Evolutionary conservation across 2,113 vertebrate genomes (phyloP), one percentile per base, ranked within the genome.

Genomic region (Rhegmatorhina hoffmannsi): DNA sequence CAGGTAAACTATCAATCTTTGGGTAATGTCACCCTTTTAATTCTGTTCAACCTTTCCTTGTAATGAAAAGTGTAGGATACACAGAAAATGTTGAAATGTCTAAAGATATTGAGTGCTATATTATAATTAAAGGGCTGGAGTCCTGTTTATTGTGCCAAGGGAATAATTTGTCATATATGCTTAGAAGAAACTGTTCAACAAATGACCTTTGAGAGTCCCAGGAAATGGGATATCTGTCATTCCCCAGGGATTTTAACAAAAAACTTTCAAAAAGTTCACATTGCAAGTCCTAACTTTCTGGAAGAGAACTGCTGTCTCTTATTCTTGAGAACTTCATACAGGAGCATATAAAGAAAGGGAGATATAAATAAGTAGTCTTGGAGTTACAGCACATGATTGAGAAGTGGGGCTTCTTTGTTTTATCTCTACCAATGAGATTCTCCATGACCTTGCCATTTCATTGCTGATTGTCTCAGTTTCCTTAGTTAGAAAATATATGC

Each of bases 81-180:
- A 96, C 95, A 95, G 93, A 90, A 96, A 97, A 96, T 26, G 81
- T 94, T 97, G 95, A 96, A 96, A 98, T 74, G 96, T 96, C 97
- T 98, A 19, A 97, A 97, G 97, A 97, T 97, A 97, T 96, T 81
- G 94, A 97, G 96, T 92, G 95, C 97, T 97, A 94, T 97, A 98
- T 98, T 98, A 97, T 98, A 98, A 98, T 98, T 98, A 98, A 98
- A 98, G 97, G 96, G 94, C 94, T 95, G 94, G 94, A 74, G 62
- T 96, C 95, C 97, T 96, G 95, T 96, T 98, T 97, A 92, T 83
- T 43, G 94, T 97, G 97, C 97, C 97, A 98, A 93, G 95, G 66
- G 46, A 97, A 97, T 97, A 96, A 98, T 98, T 97, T 98, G 97
- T 98, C 97, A 98, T 97, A 97, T 53, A 91, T 89, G 67, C 95